A percentile compares a stretch with the other conserved stretches of the same genome.
Conservation (phyloP, 92 coral and sea anemone genomes). For the Parazoanthus atlanticus region DNA sequence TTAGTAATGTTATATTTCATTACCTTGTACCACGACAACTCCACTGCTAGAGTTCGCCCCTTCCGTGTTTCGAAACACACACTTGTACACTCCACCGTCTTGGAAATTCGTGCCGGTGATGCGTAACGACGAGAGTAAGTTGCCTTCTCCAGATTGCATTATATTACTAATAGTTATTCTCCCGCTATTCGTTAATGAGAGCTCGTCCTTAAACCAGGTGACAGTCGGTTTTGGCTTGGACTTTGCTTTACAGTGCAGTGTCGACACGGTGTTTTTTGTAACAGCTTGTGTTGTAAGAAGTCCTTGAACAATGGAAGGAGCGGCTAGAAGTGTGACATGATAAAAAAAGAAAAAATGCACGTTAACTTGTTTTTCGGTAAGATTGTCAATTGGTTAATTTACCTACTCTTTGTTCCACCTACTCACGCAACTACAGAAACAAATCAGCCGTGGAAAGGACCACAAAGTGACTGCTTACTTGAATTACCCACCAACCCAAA, state of each 20-base stretch:
- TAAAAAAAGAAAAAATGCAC: not conserved
- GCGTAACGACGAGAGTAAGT: not conserved
- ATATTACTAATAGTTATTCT: not conserved
- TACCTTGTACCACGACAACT: constrained; percentile 16
- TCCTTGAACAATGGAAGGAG: constrained; percentile 7
- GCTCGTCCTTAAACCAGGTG: not conserved
- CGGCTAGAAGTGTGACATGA: not conserved
- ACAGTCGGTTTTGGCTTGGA: constrained; percentile 19
- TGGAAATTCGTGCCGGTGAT: not conserved
- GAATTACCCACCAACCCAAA: too few species aligned
- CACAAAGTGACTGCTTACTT: too few species aligned
- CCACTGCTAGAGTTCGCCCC: constrained; percentile 30
- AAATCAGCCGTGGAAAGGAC: too few species aligned
- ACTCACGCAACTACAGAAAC: too few species aligned
- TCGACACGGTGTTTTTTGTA: not conserved
- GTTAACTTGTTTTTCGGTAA: too few species aligned
- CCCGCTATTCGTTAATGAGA: not conserved
- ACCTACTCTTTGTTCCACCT: too few species aligned
- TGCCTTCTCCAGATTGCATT: not conserved
- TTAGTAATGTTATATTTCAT: not conserved
- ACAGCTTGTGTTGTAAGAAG: not conserved
- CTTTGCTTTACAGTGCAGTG: not conserved
- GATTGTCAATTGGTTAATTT: too few species aligned
- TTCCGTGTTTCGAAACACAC: constrained; percentile 9
- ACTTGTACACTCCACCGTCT: constrained; percentile 20